Percentiles rank a stretch among this genome's conserved stretches.
Evolutionary conservation across 2,797 vertebrate genomes (phyloP).

Genomic region (Acropternis orthonyx): DNA sequence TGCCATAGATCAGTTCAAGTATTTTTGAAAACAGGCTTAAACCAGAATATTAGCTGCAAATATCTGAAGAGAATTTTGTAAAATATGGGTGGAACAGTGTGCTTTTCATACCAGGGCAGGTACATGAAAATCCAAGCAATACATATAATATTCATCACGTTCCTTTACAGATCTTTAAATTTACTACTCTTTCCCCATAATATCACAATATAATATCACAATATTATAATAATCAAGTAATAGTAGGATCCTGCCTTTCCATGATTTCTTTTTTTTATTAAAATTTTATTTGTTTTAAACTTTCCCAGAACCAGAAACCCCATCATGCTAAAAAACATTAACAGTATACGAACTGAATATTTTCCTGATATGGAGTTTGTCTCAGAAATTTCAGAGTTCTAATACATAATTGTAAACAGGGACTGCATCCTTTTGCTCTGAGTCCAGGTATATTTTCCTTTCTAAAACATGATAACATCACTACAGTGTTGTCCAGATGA

Average conservation of each 20-base stretch:
- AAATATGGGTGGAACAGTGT: background rate
- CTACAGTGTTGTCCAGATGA: rapidly evolving
- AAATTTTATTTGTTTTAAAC: background rate
- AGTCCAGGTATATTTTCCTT: background rate
- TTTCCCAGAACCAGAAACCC: background rate
- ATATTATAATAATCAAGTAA: background rate
- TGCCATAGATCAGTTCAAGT: background rate
- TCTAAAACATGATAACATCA: background rate
- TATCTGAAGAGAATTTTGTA: background rate
- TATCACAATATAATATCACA: background rate
- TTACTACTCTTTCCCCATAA: background rate
- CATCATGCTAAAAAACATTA: background rate
- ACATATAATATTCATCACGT: background rate
- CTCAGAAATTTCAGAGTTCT: background rate
- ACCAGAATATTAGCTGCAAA: background rate
- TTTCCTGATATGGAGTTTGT: background rate
- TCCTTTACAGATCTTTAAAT: background rate
- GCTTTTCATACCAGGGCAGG: background rate
- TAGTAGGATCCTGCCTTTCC: background rate
- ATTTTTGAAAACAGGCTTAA: background rate
- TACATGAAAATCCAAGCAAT: background rate
- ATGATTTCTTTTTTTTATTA: background rate
- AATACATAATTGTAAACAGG: background rate
- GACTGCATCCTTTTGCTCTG: rapidly evolving
- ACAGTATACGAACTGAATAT: background rate